These are phyloP conservation scores for Notarius lentiginosus DNA, from an alignment of 2,113 vertebrate species.

Conservation along the genomic window DNA sequence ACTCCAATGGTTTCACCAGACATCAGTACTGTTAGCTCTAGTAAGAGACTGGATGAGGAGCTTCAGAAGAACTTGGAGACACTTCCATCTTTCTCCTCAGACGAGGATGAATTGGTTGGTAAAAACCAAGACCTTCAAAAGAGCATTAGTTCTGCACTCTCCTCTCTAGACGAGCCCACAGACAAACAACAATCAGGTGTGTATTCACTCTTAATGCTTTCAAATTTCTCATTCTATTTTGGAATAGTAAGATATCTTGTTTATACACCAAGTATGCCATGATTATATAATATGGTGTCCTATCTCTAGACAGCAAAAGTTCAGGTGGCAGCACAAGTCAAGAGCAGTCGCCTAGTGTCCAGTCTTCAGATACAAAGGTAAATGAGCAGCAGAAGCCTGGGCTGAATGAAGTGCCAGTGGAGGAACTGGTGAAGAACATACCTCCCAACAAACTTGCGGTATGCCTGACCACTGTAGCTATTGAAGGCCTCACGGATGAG, in stretches of 20 bases:
- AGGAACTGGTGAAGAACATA: conserved; percentile 67
- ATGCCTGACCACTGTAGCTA: conserved; percentile 78
- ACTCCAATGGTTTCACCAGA: conserved; percentile 69
- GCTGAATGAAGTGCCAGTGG: conserved; percentile 63
- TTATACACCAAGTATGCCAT: neutral
- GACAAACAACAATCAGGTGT: conserved; percentile 87
- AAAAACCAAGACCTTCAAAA: conserved; percentile 89
- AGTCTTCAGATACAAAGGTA: conserved; percentile 58
- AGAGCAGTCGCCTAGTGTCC: conserved; percentile 64
- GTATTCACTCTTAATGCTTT: neutral
- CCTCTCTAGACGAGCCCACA: conserved; percentile 81
- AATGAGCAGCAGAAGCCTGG: conserved; percentile 62
- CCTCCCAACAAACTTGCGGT: conserved; percentile 77
- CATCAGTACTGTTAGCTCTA: conserved; percentile 65
- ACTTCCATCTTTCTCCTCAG: conserved; percentile 90
- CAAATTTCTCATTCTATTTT: neutral
- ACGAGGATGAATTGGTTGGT: conserved; percentile 90
- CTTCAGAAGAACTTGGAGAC: conserved; percentile 89
- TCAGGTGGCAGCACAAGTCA: conserved; percentile 68
- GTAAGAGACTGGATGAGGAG: conserved; percentile 84
- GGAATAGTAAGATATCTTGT: neutral
- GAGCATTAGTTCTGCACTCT: conserved; percentile 84
- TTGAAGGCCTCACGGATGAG: conserved; percentile 93
- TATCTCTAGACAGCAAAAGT: conserved; percentile 58
- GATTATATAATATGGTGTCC: neutral